These are phyloP conservation scores for Volucella inanis DNA, from an alignment of 2,888 invertebrate species.

Conservation along the genomic window DNA sequence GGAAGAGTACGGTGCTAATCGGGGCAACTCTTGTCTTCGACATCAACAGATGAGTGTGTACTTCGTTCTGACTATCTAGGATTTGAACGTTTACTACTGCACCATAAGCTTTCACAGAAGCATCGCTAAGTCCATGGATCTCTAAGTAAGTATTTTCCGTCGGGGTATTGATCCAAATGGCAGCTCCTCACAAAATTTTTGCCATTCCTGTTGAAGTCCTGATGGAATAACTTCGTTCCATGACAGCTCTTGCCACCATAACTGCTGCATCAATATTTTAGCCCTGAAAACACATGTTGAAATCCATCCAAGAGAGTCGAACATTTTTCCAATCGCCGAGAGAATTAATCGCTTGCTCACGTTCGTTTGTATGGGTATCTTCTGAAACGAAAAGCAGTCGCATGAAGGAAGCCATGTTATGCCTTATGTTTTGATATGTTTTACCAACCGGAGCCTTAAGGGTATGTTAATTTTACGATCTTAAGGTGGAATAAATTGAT, in stretches of 20 bases:
- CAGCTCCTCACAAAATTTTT: not conserved
- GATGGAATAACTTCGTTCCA: constrained; percentile 8
- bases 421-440: not conserved
- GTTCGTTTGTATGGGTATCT: not conserved
- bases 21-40: constrained; percentile 27
- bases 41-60: constrained; percentile 22
- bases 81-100: constrained; percentile 14
- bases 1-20: constrained; percentile 15
- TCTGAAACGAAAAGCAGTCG: constrained; percentile 15
- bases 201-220: constrained; percentile 15
- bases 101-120: constrained; percentile 36
- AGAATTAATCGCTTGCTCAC: constrained; percentile 23
- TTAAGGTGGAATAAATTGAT: constrained; percentile 2
- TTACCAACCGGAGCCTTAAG: not conserved
- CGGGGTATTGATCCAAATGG: constrained; percentile 4
- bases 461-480: not conserved
- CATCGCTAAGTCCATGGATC: constrained; percentile 37
- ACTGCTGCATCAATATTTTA: constrained; percentile 33
- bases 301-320: constrained; percentile 44
- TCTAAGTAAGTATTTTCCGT: not conserved
- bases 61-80: not conserved
- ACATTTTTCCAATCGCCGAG: constrained; percentile 22
- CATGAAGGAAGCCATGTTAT: not conserved
- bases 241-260: constrained; percentile 9
- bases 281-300: constrained; percentile 29